Conservation (phyloP, 2,797 vertebrate species). For the Paedocypris micromegethes region DNA sequence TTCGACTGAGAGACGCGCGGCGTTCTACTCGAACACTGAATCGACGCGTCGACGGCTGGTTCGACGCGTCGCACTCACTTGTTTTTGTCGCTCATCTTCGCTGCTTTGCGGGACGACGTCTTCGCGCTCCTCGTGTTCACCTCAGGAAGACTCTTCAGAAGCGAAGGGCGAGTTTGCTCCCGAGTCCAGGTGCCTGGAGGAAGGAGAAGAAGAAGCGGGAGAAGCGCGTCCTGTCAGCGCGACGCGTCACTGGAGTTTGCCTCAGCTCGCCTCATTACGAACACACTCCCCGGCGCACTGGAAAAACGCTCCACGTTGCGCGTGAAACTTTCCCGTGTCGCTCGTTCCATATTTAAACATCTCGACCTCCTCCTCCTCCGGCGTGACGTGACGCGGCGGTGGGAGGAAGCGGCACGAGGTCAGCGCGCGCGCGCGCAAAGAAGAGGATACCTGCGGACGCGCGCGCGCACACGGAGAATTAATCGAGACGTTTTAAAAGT, state of each 20-base stretch:
- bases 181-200: constrained; percentile 11
- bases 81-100: constrained; percentile 67
- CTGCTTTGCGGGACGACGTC: neutral
- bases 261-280: neutral
- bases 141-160: neutral
- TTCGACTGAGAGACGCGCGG: constrained; percentile 6
- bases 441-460: constrained; percentile 7
- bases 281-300: neutral
- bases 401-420: constrained; percentile 41
- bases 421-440: constrained; percentile 26
- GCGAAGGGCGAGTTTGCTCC: constrained; percentile 11
- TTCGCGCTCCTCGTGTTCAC: neutral
- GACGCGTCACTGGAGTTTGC: too few species aligned
- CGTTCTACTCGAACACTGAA: too few species aligned
- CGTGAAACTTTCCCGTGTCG: constrained; percentile 12
- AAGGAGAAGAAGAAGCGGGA: neutral
- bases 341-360: constrained; percentile 72
- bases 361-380: constrained; percentile 59
- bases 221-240: neutral
- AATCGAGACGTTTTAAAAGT: too few species aligned
- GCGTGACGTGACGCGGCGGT: constrained; percentile 59
- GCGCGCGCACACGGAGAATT: neutral
- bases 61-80: constrained; percentile 63
- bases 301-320: constrained; percentile 20
- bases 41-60: too few species aligned